Percentiles rank a stretch among this genome's conserved stretches.
These are phyloP conservation scores for Chirona hameri DNA, from an alignment of 2,888 invertebrate genomes.

Conservation along the genomic window DNA sequence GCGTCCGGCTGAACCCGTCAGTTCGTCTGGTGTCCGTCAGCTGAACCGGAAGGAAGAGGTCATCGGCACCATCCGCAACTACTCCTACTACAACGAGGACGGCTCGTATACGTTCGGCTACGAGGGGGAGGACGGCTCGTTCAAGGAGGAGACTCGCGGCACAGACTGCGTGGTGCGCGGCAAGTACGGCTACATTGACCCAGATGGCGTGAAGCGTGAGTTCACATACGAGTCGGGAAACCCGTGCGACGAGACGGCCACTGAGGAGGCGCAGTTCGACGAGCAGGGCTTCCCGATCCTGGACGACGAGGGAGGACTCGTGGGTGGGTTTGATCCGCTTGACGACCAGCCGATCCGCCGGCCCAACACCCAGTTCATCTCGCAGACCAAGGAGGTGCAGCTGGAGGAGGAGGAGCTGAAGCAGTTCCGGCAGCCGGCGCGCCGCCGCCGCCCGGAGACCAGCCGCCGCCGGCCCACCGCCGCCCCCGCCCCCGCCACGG, in stretches of 20 bases:
- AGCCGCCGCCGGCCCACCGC: background rate
- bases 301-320: conserved; percentile 47
- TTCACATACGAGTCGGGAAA: conserved; percentile 83
- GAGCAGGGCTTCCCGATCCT: conserved; percentile 42
- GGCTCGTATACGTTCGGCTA: conserved; percentile 81
- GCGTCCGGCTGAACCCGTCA: background rate
- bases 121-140: conserved; percentile 72
- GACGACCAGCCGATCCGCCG: conserved; percentile 40
- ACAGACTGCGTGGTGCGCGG: conserved; percentile 81
- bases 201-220: conserved; percentile 78
- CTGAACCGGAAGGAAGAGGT: conserved; percentile 1
- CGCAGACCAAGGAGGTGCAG: conserved; percentile 42
- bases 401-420: conserved; percentile 41
- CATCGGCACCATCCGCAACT: conserved; percentile 78
- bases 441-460: conserved; percentile 34
- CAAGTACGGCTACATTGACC: conserved; percentile 82
- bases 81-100: conserved; percentile 77
- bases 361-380: conserved; percentile 41
- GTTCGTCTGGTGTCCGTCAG: background rate
- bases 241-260: conserved; percentile 74
- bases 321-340: conserved; percentile 40
- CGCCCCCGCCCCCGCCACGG: conserved; percentile 34
- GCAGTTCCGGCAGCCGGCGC: conserved; percentile 45
- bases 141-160: conserved; percentile 80
- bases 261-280: conserved; percentile 54